Base-by-base conservation (phyloP, 1,140 invertebrate genomes). In the Lutraria rhynchaena region DNA sequence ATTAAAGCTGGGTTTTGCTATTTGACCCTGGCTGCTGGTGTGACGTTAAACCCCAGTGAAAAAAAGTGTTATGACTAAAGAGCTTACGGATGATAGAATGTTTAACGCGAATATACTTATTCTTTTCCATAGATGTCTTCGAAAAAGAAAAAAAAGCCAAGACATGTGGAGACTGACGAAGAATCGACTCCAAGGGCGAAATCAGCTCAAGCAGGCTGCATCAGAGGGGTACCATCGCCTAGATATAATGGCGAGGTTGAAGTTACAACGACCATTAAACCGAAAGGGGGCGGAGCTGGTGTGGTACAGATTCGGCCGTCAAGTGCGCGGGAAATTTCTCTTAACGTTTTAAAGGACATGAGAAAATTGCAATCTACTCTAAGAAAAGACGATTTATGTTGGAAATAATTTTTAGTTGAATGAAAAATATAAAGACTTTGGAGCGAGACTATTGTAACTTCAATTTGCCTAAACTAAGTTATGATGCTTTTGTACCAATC, bases 361-460 rank as follows among this genome's bases (percentile, higher is more conserved):
- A 89, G 87, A 82, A 90, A 90, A 84, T 86, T 92, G 77, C 90
- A 92, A 81, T 87, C 89, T 29, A 90, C 90, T 2, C 84, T 92
- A 63, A 82, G 90, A 60, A 87, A 87, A 82, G 91, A 92, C 83
- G 91, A 92, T 75, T 37, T 92, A 19, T 81, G 80, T 55, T 92
- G 91, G 91, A 90, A 91, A 83, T 91, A 85, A 46, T 61, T n/a
- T 41, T 31, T 7, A n/a, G 22, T 5, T 60, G n/a, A n/a, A n/a
- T n/a, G n/a, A n/a, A n/a, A n/a, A n/a, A n/a, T n/a, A n/a, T n/a
- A n/a, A n/a, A n/a, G n/a, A n/a, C n/a, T n/a, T n/a, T n/a, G n/a
- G n/a, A n/a, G n/a, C n/a, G n/a, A n/a, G n/a, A n/a, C n/a, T n/a
- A n/a, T n/a, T n/a, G n/a, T n/a, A n/a, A n/a, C n/a, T n/a, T n/a